Percentiles rank a stretch among this genome's conserved stretches.
Evolutionary conservation across 2,888 invertebrate species (phyloP).

Genomic region (Aproaerema taeniolella): DNA sequence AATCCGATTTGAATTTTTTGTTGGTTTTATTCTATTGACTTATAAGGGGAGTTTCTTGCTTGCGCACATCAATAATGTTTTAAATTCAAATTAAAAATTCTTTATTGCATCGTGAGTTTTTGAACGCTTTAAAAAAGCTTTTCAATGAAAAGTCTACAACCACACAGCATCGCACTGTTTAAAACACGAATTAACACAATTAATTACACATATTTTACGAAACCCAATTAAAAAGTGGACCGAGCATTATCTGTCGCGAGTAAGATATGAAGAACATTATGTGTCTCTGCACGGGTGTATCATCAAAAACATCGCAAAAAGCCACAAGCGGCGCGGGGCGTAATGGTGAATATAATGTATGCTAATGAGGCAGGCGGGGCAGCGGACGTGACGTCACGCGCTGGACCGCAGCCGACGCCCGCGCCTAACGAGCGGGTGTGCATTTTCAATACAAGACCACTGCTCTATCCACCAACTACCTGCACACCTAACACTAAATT

Average conservation of each 20-base stretch:
- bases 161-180: no score
- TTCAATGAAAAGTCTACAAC: no score
- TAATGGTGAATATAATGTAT: constrained; percentile 74
- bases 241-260: constrained; percentile 27
- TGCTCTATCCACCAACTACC: constrained; percentile 21
- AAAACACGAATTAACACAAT: no score
- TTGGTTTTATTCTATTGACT: no score
- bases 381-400: constrained; percentile 70
- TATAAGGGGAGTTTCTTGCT: no score
- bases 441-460: constrained; percentile 59
- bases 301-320: constrained; percentile 61
- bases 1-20: no score
- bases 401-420: constrained; percentile 60
- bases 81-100: no score
- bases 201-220: no score
- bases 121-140: no score
- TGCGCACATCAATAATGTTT: no score
- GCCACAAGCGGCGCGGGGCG: constrained; percentile 55
- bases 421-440: constrained; percentile 66
- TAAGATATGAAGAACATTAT: constrained; percentile 34
- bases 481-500: neutral
- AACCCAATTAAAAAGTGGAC: constrained; percentile 28
- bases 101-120: no score
- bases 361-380: constrained; percentile 67
- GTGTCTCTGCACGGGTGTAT: constrained; percentile 38